phyloP scores from a whole-genome alignment of 23 tunicate species.

The Corella eumyota region DNA sequence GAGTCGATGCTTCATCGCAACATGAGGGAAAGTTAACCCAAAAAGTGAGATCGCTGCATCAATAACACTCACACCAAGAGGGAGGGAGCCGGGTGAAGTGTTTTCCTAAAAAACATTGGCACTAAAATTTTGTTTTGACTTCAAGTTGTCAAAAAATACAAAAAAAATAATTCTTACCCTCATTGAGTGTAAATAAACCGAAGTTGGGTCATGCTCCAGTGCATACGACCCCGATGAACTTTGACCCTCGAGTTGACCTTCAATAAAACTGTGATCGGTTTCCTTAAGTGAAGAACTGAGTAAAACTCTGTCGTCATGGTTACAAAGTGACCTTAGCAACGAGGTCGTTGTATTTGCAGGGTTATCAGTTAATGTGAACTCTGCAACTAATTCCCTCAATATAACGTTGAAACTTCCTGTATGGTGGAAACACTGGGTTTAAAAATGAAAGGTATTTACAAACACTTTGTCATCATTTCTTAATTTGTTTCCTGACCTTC shows the following conservation, averaged over 20 bases:
- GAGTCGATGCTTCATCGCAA: slow-evolving; percentile 90
- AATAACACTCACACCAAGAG: slow-evolving; percentile 87
- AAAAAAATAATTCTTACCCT: slow-evolving; percentile 17
- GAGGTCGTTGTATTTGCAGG: slow-evolving; percentile 83
- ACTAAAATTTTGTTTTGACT: too few relatives aligned
- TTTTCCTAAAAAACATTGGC: slow-evolving; percentile 30
- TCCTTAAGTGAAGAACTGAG: slow-evolving; percentile 81
- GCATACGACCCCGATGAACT: slow-evolving; percentile 75
- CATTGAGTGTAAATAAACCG: slow-evolving; percentile 54
- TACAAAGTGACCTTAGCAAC: slow-evolving; percentile 64
- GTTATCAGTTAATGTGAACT: slow-evolving; percentile 89
- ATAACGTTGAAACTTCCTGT: slow-evolving; percentile 81
- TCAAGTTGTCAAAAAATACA: not conserved
- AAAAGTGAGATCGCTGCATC: slow-evolving; percentile 86
- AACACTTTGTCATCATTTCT: not conserved
- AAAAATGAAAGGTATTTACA: not conserved
- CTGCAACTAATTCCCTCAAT: slow-evolving; percentile 82
- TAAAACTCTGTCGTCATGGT: slow-evolving; percentile 63
- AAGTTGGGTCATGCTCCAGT: slow-evolving; percentile 77
- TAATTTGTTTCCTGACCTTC: slow-evolving; percentile 85
- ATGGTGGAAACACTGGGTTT: not conserved
- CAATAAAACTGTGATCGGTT: slow-evolving; percentile 85
- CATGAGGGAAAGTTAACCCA: slow-evolving; percentile 89
- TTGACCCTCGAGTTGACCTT: slow-evolving; percentile 66
- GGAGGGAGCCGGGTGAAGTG: slow-evolving; percentile 83